Base-by-base conservation (phyloP, 2,113 vertebrate species). In the Bubo blakistoni region DNA sequence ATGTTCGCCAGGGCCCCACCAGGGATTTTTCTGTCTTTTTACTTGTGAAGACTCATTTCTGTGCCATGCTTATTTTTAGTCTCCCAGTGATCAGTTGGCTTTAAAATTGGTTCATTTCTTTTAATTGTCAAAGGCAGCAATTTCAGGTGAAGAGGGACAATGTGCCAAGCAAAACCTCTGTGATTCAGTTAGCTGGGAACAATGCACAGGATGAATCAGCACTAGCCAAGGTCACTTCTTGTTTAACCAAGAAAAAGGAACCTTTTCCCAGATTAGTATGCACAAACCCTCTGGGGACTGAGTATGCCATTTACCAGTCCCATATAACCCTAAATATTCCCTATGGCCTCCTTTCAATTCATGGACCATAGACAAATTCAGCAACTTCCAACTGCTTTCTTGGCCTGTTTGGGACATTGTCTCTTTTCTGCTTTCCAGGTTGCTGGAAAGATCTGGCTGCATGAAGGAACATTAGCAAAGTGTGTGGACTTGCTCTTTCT, bases 71-170 rank as follows among this genome's bases (percentile, higher is more conserved):
- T 97, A 96, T 96, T 97, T 96, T 95, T 97, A 96, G 95, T 40
- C 27, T 94, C 52, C n/a, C 78, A 66, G 42, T 69, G 74, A 95
- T 83, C 2, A 0, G 77, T 16, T 92, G 78, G n/a, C 71, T 92
- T 95, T 83, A 90, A 96, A 97, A 97, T 62, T 81, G 94, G 93
- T 96, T 97, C 89, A 83, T 79, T 92, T 90, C 89, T 97, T 96
- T 96, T 95, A 90, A 83, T 91, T 77, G 81, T 91, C 97, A 97
- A 95, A 93, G 95, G 91, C 94, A 83, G 78, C 1, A 7, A 78
- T 94, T 87, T 91, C 74, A 94, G 84, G 78, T 34, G 8, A 86
- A 63, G n/a, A 85, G 81, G 86, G 81, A 95, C 89, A 85, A 90
- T 10, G 47, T 92, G 92, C 91, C 96, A 97, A 97, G 92, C 61